These are phyloP conservation scores for Alces alces DNA, from an alignment of 2,113 vertebrate genomes.

Conservation along the genomic window DNA sequence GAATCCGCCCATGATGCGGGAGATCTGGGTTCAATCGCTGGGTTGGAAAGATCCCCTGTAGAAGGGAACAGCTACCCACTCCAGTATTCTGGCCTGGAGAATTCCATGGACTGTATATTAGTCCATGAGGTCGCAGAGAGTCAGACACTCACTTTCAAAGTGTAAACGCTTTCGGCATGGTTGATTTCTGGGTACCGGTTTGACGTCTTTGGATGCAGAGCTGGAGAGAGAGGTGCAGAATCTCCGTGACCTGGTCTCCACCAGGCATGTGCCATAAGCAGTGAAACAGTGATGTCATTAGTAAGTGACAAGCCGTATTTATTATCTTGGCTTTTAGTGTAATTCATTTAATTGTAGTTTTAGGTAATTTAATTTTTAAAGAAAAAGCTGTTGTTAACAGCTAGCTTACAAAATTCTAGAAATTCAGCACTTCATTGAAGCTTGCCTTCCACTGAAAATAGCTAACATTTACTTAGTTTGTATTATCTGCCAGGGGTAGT, in stretches of 20 bases:
- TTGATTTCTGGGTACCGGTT: not conserved
- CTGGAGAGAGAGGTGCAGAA: not conserved
- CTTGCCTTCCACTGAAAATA: not conserved
- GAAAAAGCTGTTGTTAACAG: not conserved
- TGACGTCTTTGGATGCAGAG: not conserved
- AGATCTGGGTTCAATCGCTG: not conserved
- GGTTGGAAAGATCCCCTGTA: not conserved
- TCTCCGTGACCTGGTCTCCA: not conserved
- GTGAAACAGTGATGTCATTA: not conserved
- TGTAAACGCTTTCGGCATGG: not conserved
- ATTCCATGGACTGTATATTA: not conserved
- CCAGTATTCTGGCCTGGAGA: not conserved
- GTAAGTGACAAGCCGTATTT: not conserved
- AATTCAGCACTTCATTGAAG: not conserved
- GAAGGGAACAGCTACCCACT: not conserved
- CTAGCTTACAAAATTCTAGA: not conserved
- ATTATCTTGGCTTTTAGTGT: not conserved
- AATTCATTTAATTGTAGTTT: not conserved
- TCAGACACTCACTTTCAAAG: not conserved
- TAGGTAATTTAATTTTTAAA: not conserved
- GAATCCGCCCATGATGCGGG: fast-evolving
- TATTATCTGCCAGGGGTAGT: not conserved
- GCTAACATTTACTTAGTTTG: not conserved
- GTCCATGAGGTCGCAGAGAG: not conserved
- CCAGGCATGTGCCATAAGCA: not conserved